These are phyloP conservation scores for Prosapia bicincta DNA, from an alignment of 2,888 invertebrate genomes.

Conservation along the genomic window DNA sequence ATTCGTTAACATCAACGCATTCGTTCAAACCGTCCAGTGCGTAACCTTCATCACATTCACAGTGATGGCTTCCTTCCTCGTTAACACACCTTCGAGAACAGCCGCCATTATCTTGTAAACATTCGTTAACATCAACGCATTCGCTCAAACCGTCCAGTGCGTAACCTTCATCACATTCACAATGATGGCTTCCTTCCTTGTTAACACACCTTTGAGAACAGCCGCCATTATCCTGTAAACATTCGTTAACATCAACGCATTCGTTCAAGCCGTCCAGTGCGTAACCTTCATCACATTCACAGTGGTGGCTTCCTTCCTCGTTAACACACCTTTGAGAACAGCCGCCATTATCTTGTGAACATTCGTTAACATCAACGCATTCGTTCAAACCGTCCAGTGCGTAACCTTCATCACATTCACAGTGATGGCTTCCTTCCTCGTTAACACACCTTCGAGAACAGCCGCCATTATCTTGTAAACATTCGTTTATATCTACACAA, in stretches of 20 bases:
- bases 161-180: neutral
- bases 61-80: slow-evolving; percentile 3
- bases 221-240: neutral
- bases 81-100: slow-evolving; percentile 12
- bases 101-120: neutral
- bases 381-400: neutral
- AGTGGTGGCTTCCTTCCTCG: slow-evolving; percentile 1
- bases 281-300: slow-evolving; percentile 8
- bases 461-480: neutral
- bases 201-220: neutral
- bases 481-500: slow-evolving; percentile 13
- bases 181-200: slow-evolving; percentile 4
- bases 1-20: slow-evolving; percentile 12
- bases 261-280: neutral
- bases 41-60: slow-evolving; percentile 7
- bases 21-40: neutral
- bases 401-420: slow-evolving; percentile 7
- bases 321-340: slow-evolving; percentile 14
- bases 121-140: slow-evolving; percentile 17
- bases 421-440: slow-evolving; percentile 3
- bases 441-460: slow-evolving; percentile 12
- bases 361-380: slow-evolving; percentile 12
- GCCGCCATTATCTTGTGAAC: neutral
- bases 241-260: neutral
- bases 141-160: no score